Conservation (phyloP, 2,888 invertebrate genomes). For the Anaspis maculata region DNA sequence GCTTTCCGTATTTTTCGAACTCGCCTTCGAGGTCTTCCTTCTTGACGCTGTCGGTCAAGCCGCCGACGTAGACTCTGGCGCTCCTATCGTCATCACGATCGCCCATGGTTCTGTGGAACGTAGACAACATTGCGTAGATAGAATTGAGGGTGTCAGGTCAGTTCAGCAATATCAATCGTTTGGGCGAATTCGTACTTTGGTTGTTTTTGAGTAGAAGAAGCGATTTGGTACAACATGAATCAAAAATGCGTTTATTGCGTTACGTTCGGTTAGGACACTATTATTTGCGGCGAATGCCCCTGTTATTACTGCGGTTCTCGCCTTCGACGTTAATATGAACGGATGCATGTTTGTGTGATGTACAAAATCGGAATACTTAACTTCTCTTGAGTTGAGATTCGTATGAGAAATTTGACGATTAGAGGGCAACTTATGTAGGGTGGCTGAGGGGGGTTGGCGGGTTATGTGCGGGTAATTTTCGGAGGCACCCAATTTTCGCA, state of each 20-base stretch:
- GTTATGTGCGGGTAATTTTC: neutral
- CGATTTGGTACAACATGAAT: conserved; percentile 24
- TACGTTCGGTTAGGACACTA: too few species aligned
- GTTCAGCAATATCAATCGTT: conserved; percentile 31
- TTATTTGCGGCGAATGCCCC: too few species aligned
- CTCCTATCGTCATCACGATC: conserved; percentile 42
- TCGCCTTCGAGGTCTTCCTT: conserved; percentile 87
- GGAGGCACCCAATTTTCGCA: neutral
- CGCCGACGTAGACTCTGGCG: conserved; percentile 85
- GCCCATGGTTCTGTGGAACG: conserved; percentile 40
- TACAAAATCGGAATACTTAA: too few species aligned
- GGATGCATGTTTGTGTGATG: too few species aligned
- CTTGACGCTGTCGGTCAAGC: conserved; percentile 79
- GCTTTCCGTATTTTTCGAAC: conserved; percentile 86
- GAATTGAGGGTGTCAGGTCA: conserved; percentile 5
- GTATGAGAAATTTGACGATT: too few species aligned
- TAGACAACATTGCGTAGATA: conserved; percentile 34
- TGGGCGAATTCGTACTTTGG: conserved; percentile 38
- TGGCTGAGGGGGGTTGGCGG: too few species aligned
- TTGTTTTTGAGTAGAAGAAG: too few species aligned
- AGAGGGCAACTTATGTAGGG: too few species aligned
- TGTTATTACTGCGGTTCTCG: too few species aligned
- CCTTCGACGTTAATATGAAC: too few species aligned
- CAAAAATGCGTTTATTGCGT: conserved; percentile 26
- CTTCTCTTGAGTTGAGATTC: too few species aligned